Conservation (phyloP, 2,797 vertebrate species). For the Emys orbicularis region DNA sequence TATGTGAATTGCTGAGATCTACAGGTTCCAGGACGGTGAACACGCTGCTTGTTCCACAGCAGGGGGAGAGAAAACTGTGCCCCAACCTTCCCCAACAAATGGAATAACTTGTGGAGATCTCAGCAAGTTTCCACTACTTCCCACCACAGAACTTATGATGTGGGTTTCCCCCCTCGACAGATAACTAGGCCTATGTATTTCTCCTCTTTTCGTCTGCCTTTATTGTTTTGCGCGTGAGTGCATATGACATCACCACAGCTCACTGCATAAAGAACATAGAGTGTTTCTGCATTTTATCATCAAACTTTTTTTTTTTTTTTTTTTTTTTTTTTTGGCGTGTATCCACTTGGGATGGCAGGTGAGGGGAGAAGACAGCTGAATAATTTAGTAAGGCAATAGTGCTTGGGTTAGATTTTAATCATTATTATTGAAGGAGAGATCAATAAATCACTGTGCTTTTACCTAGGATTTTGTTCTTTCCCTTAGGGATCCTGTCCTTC, state of each 20-base stretch:
- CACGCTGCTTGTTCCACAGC: background rate
- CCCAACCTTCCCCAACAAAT: background rate
- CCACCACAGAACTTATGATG: background rate
- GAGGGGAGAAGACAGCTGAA: slow-evolving; percentile 7
- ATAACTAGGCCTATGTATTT: background rate
- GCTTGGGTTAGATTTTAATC: slow-evolving; percentile 56
- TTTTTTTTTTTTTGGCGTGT: background rate
- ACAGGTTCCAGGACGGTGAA: background rate
- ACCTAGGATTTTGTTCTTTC: slow-evolving; percentile 25
- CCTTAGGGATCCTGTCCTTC: slow-evolving; percentile 37
- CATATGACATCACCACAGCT: background rate
- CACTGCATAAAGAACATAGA: background rate
- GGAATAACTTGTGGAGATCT: background rate
- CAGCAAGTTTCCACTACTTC: background rate
- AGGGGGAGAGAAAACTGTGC: background rate
- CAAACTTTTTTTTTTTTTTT: background rate
- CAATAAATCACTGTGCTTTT: slow-evolving; percentile 58
- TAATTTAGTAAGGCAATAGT: slow-evolving; percentile 63
- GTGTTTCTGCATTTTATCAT: background rate
- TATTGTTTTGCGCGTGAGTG: background rate
- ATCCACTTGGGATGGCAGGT: background rate
- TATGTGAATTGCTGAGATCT: background rate
- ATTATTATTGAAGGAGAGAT: slow-evolving; percentile 62
- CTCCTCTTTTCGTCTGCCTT: background rate
- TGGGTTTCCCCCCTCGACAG: background rate